A percentile compares a stretch with the other conserved stretches of the same genome.
Evolutionary conservation across 2,888 invertebrate species (phyloP).

Genomic region (Gerosis bhagava): DNA sequence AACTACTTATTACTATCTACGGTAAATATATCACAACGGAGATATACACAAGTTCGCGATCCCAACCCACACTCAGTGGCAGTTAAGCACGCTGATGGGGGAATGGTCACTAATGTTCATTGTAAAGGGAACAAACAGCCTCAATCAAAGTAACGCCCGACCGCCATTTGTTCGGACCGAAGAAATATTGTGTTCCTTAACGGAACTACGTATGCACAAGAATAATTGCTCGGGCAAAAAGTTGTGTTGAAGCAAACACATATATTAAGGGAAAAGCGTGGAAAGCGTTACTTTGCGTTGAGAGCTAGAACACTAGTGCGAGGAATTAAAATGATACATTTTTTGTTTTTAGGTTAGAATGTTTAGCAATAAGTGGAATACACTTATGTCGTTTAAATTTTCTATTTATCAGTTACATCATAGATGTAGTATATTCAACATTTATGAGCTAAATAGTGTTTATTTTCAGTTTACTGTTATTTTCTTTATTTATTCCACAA

Average conservation of each 20-base stretch:
- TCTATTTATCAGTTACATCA: too few relatives aligned
- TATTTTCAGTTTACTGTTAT: too few relatives aligned
- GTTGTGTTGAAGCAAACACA: conserved; percentile 12
- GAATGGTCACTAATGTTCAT: conserved; percentile 64
- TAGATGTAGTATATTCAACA: too few relatives aligned
- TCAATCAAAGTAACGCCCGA: conserved; percentile 77
- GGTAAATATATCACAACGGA: conserved; percentile 10
- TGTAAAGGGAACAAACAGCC: conserved; percentile 78
- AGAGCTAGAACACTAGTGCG: too few relatives aligned
- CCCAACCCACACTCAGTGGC: conserved; percentile 30
- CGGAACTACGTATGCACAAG: conserved; percentile 44
- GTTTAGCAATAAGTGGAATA: too few relatives aligned
- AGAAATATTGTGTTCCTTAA: conserved; percentile 71
- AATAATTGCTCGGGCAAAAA: conserved; percentile 23
- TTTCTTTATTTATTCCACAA: too few relatives aligned
- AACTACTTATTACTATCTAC: too few relatives aligned
- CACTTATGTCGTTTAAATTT: too few relatives aligned
- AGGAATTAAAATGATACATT: too few relatives aligned
- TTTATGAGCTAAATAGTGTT: too few relatives aligned
- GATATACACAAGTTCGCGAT: conserved; percentile 24
- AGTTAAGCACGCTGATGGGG: conserved; percentile 30
- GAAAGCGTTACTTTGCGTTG: too few relatives aligned
- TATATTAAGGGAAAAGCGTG: conserved; percentile 6
- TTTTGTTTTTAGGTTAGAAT: too few relatives aligned
- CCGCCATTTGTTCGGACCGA: conserved; percentile 72